Evolutionary conservation across 2,113 vertebrate species (phyloP), one percentile per base, ranked within the genome.

Genomic region (Columba janthina): DNA sequence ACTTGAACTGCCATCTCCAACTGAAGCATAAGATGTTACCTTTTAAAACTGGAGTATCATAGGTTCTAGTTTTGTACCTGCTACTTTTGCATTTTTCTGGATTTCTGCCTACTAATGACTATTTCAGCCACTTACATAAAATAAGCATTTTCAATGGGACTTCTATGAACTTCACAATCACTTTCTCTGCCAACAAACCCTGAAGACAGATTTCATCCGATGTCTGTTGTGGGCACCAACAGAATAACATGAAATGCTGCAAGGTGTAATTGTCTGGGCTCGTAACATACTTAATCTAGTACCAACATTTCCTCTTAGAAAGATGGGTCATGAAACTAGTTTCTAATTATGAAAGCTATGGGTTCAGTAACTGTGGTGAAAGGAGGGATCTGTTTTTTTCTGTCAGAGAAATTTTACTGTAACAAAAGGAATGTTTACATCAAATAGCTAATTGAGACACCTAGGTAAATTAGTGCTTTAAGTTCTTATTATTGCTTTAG

Each of bases 21-120:
- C 15, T 57, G 48, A 90, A 79, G 6, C 18, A 20, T 53, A 50
- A 58, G 1, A 25, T 26, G 0, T 34, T 1, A 0, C 11, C 44
- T 91, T 22, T 24, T 58, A 58, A 75, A 85, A 72, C 8, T 22
- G 12, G 9, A 51, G 3, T 46, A 31, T 19, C 2, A 0, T 26
- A 25, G 32, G 4, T 70, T 84, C 28, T 73, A 16, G 1, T 0
- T 58, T 71, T 81, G 19, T 28, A 34, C 64, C 20, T 77, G 12
- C 2, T 54, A 26, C 51, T 87, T 74, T 5, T 44, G 38, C 2
- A 3, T 50, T 78, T 90, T 66, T 80, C 17, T 60, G 26, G 11
- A 3, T 21, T 67, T 53, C 36, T 28, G 56, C 19, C 0, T 36
- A 15, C 6, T 77, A 50, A 40, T 78, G 6, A 36, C 10, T 86